Evolutionary conservation across 2,888 invertebrate species (phyloP).

Genomic region (Leptinotarsa rubiginosa): DNA sequence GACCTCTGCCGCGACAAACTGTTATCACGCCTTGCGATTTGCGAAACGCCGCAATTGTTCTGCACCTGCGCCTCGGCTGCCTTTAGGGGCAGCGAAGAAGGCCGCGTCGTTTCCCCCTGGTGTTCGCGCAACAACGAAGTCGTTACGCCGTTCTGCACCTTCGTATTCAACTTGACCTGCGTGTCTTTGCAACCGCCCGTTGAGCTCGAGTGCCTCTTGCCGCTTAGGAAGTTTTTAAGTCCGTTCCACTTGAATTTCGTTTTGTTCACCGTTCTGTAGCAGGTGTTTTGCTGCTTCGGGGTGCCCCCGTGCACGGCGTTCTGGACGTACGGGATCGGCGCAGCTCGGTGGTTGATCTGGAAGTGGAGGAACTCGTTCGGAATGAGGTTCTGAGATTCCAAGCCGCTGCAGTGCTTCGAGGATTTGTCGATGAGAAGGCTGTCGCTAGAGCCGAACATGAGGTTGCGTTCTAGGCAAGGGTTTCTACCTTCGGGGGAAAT

Average conservation of each 20-base stretch:
- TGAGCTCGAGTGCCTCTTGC: constrained; percentile 50
- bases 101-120: constrained; percentile 60
- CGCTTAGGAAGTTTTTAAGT: constrained; percentile 66
- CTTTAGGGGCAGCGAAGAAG: constrained; percentile 66
- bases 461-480: constrained; percentile 82
- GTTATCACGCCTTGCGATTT: constrained; percentile 61
- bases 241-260: constrained; percentile 68
- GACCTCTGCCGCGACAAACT: constrained; percentile 74
- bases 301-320: constrained; percentile 74
- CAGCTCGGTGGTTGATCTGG: constrained; percentile 67
- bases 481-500: constrained; percentile 61
- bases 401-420: constrained; percentile 69
- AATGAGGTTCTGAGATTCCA: constrained; percentile 68
- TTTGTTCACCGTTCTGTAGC: constrained; percentile 44
- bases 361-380: constrained; percentile 68
- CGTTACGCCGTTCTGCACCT: constrained; percentile 68
- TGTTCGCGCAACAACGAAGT: constrained; percentile 63
- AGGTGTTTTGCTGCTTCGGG: constrained; percentile 65
- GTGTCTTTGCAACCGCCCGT: constrained; percentile 53
- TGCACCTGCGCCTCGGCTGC: constrained; percentile 51
- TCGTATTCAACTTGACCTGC: constrained; percentile 70
- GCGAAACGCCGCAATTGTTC: constrained; percentile 61
- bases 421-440: constrained; percentile 75
- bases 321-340: constrained; percentile 78
- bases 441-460: constrained; percentile 70